Evolutionary conservation across 2,888 invertebrate genomes (phyloP), one percentile per base, ranked within the genome.

Genomic region (Tuberolachnus salignus): DNA sequence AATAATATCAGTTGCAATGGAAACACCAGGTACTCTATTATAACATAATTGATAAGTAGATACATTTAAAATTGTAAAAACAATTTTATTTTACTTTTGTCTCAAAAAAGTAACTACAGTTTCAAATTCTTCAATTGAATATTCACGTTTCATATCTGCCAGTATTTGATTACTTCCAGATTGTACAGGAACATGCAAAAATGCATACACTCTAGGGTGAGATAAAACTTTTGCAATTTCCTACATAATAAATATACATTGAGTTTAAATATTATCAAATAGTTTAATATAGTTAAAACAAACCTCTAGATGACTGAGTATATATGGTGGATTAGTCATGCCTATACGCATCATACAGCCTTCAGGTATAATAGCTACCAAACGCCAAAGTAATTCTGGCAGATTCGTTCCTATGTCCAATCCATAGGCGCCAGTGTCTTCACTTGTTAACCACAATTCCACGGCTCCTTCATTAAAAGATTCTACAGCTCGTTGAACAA

Each of bases 291-390:
- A 19, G 6, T 13, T 46, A 46, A 10, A 61, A 69, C 80, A 71
- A 83, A 89, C 89, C 80, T 93, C 91, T 26, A 98, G 87, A 85
- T 98, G 96, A 83, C 98, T 97, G 80, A 98, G 87, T 81, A 99
- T 98, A 85, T 99, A 99, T 0, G 98, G 98, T 0, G 98, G 98
- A 88, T 98, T 98, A 70, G 98, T 98, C 96, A 98, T 99, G 16
- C 98, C 99, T 46, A 98, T 88, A 67, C 97, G 89, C 84, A 96
- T 88, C 86, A 93, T 89, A 83, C 94, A 93, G 10, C 92, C 91
- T 57, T 90, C 86, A 0, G 92, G 92, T 78, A 92, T 89, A 16
- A 91, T 90, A 75, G 92, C 90, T 0, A 98, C 92, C n/a, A 99
- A 87, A 84, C 90, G 87, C 90, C 93, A 91, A 34, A 99, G 87